Evolutionary conservation across 2,113 vertebrate genomes (phyloP).

Genomic region (Menura novaehollandiae): DNA sequence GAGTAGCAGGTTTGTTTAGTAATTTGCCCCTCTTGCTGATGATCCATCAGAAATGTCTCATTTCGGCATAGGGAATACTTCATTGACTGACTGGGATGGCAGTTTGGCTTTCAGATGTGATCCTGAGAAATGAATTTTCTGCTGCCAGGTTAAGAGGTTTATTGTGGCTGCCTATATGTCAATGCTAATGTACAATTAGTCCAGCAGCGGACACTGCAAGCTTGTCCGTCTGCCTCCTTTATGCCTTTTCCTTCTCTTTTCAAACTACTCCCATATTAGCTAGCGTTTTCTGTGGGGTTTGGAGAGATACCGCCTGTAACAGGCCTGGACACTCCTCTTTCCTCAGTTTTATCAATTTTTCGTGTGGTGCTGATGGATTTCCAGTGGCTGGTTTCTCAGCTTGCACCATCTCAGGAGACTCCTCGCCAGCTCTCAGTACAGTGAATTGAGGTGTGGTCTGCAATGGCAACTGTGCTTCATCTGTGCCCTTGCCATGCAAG

Average conservation of each 20-base stretch:
- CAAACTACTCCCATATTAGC: background rate
- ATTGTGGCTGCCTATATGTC: background rate
- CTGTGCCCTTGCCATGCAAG: background rate
- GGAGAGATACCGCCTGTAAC: background rate
- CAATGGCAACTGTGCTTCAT: background rate
- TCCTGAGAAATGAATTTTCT: background rate
- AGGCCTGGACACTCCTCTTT: background rate
- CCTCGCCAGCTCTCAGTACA: background rate
- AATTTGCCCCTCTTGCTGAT: background rate
- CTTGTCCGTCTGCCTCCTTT: background rate
- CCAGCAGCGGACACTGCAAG: background rate
- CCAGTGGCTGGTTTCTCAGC: background rate
- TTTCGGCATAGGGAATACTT: background rate
- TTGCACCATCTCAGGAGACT: background rate
- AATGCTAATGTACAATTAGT: background rate
- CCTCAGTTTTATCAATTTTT: background rate
- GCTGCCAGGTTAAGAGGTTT: background rate
- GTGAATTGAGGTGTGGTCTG: conserved; percentile 25
- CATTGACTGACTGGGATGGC: background rate
- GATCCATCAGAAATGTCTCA: background rate
- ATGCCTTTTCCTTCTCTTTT: background rate
- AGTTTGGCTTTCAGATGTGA: background rate
- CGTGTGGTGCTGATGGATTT: background rate
- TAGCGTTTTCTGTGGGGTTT: background rate
- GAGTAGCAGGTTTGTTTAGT: background rate